A percentile compares a stretch with the other conserved stretches of the same genome.
Evolutionary conservation across 2,113 vertebrate species (phyloP).

Genomic region (Embiotoca jacksoni): DNA sequence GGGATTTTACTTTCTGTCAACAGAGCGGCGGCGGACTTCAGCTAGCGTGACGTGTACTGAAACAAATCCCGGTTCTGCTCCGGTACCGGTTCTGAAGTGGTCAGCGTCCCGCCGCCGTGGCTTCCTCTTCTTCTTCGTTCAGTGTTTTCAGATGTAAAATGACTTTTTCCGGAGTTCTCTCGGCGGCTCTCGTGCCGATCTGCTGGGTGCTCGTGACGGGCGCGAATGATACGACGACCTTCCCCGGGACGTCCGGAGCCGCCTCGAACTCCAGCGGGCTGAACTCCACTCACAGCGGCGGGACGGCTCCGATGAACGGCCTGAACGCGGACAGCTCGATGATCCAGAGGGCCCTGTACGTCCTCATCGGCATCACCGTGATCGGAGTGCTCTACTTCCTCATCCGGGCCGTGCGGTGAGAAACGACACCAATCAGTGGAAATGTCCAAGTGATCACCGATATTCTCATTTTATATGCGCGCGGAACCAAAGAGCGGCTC

Average conservation of each 20-base stretch:
- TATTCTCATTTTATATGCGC: too few species aligned
- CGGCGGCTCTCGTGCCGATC: constrained; percentile 4
- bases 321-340: constrained; percentile 54
- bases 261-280: not conserved
- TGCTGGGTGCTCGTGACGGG: constrained; percentile 25
- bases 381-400: constrained; percentile 75
- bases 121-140: rapidly evolving
- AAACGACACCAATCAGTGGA: too few species aligned
- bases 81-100: not conserved
- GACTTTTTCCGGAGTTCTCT: constrained; percentile 34
- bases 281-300: constrained; percentile 6
- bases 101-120: too few species aligned
- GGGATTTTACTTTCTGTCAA: constrained; percentile 46
- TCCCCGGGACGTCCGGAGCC: rapidly evolving
- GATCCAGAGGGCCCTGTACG: constrained; percentile 75
- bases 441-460: too few species aligned
- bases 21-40: constrained; percentile 33
- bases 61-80: not conserved
- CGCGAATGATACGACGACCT: not conserved
- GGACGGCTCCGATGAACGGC: rapidly evolving
- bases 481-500: not conserved
- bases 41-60: constrained; percentile 20
- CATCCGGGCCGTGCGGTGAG: constrained; percentile 75
- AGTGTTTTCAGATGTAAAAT: constrained; percentile 9
- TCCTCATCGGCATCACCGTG: constrained; percentile 67